Conservation (phyloP, 2,797 vertebrate species). For the Pseudopleuronectes americanus region DNA sequence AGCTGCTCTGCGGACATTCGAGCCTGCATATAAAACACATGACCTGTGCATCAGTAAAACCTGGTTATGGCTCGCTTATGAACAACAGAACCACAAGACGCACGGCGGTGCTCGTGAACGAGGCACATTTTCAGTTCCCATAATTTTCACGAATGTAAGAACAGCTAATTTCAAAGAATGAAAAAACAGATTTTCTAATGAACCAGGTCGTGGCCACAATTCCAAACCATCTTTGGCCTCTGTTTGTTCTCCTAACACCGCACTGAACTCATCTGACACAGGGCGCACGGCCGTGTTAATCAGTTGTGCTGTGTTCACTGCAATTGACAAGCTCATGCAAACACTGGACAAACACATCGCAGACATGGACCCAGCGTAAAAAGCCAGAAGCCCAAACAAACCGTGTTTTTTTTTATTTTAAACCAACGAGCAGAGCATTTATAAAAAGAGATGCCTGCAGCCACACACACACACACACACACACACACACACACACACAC, state of each 20-base stretch:
- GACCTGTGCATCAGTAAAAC: constrained; percentile 26
- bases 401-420: neutral
- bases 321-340: constrained; percentile 26
- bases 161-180: neutral
- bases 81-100: constrained; percentile 9
- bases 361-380: constrained; percentile 17
- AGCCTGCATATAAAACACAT: constrained; percentile 24
- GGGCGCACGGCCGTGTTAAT: neutral
- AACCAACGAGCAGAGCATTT: neutral
- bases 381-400: constrained; percentile 36
- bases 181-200: neutral
- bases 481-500: no score
- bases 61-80: neutral
- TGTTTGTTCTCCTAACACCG: neutral
- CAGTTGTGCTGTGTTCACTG: neutral
- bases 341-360: constrained; percentile 44
- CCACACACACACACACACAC: neutral
- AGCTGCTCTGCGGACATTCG: constrained; percentile 39
- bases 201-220: neutral
- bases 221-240: neutral
- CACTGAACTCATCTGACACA: constrained; percentile 12
- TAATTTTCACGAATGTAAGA: neutral
- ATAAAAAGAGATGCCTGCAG: constrained; percentile 13
- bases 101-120: neutral
- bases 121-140: neutral